phyloP scores from a whole-genome alignment of 2,888 invertebrate genomes.

The Drepana falcataria region DNA sequence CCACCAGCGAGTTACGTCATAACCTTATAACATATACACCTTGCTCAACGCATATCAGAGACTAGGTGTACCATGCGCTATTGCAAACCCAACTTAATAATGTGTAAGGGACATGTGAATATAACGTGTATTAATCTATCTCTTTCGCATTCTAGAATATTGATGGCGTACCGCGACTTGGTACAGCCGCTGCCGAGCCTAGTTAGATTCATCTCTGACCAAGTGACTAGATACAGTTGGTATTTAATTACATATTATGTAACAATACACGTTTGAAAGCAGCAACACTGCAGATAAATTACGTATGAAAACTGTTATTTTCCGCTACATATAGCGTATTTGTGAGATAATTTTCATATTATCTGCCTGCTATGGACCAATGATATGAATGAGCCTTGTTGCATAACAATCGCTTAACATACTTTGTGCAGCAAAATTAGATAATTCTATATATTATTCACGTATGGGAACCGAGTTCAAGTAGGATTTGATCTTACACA shows the following conservation, averaged over 20 bases:
- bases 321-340: background rate
- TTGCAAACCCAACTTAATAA: too few relatives aligned
- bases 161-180: too few relatives aligned
- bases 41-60: background rate
- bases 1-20: conserved; percentile 11
- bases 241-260: background rate
- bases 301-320: background rate
- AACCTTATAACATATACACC: background rate
- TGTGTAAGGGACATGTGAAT: too few relatives aligned
- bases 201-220: background rate
- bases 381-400: too few relatives aligned
- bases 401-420: too few relatives aligned
- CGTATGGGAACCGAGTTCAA: too few relatives aligned
- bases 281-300: background rate
- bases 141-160: too few relatives aligned
- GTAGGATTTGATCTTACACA: too few relatives aligned
- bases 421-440: too few relatives aligned
- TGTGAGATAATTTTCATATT: background rate
- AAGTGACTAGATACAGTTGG: background rate
- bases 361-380: background rate
- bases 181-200: background rate
- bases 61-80: too few relatives aligned
- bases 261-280: background rate
- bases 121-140: too few relatives aligned
- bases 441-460: too few relatives aligned